Conservation (phyloP, 2,797 vertebrate genomes). For the Masticophis lateralis region DNA sequence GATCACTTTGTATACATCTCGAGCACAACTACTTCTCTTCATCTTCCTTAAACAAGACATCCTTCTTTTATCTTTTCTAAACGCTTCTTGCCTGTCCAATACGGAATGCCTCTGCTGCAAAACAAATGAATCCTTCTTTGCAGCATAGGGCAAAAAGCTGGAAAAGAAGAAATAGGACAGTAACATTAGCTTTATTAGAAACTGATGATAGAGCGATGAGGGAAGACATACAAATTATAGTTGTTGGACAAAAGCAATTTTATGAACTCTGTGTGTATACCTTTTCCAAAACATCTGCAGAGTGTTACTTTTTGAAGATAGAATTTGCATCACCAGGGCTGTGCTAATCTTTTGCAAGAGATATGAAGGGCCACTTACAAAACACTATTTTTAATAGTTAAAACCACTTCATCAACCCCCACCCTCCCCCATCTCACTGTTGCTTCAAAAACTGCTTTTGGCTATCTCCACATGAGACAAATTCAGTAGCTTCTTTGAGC, state of each 20-base stretch:
- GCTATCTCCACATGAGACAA: neutral
- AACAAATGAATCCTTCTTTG: neutral
- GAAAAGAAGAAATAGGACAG: neutral
- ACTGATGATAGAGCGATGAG: neutral
- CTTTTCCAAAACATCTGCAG: neutral
- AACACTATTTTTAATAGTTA: neutral
- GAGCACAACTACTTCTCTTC: conserved; percentile 1
- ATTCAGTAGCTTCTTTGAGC: neutral
- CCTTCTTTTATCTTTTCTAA: neutral
- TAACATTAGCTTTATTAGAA: neutral
- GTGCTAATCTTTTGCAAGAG: neutral
- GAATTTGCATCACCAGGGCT: neutral
- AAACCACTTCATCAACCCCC: neutral
- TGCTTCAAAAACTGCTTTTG: neutral
- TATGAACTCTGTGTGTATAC: neutral
- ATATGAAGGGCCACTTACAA: neutral
- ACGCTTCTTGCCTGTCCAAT: neutral
- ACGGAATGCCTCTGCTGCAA: neutral
- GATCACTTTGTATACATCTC: neutral
- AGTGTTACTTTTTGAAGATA: neutral
- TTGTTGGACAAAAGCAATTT: neutral
- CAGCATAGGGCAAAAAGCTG: neutral
- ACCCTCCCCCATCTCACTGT: neutral
- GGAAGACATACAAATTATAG: neutral
- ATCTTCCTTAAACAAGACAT: neutral